phyloP scores from a whole-genome alignment of 2,888 invertebrate species.

The Tolmerus cingulatus region DNA sequence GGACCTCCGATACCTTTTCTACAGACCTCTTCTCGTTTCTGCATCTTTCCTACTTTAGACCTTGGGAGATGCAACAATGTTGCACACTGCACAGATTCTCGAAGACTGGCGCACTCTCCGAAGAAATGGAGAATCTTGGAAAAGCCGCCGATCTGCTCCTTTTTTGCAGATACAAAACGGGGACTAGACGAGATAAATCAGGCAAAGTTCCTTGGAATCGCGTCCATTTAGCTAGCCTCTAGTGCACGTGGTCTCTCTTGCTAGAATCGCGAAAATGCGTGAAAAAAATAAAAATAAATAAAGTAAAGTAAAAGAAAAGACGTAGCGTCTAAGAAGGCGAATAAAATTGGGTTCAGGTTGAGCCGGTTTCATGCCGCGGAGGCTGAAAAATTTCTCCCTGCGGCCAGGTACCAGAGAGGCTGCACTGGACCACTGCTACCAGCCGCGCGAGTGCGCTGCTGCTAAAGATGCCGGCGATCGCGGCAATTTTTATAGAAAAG shows the following conservation, averaged over 20 bases:
- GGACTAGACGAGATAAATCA: conserved; percentile 23
- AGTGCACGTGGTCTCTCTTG: background rate
- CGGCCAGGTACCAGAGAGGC: background rate
- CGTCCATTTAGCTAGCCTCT: background rate
- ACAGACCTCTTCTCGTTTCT: background rate
- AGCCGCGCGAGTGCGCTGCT: background rate
- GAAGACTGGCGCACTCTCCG: background rate
- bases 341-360: conserved; percentile 17
- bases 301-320: background rate
- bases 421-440: background rate
- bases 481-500: conserved; percentile 6
- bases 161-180: background rate
- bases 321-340: background rate
- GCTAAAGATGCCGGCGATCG: background rate
- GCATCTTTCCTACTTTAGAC: background rate
- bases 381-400: conserved; percentile 4
- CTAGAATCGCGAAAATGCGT: background rate
- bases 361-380: background rate
- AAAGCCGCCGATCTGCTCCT: background rate
- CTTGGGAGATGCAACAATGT: background rate
- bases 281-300: background rate
- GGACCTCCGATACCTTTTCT: background rate
- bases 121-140: background rate
- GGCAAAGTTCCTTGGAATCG: background rate
- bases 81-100: background rate